Evolutionary conservation across 2,888 invertebrate species (phyloP).

Genomic region (Phymatocera aterrima): DNA sequence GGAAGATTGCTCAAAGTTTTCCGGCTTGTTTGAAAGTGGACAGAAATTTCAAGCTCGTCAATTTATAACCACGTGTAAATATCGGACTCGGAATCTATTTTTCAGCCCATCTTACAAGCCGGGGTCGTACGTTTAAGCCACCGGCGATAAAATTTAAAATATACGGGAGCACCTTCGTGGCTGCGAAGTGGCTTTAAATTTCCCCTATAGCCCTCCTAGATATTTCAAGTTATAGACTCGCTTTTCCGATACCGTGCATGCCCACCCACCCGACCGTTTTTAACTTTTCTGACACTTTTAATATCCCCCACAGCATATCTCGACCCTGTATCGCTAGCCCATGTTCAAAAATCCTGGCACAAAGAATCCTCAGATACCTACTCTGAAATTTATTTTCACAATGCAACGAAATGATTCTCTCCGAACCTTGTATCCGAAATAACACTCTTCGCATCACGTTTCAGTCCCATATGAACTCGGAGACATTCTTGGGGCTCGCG

Average conservation of each 20-base stretch:
- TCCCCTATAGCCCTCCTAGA: conserved; percentile 61
- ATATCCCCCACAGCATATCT: background rate
- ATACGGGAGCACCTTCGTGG: conserved; percentile 60
- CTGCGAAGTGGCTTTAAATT: conserved; percentile 65
- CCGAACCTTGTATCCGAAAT: too few species aligned
- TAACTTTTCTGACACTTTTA: conserved; percentile 49
- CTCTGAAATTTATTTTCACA: too few species aligned
- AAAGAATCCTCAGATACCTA: background rate
- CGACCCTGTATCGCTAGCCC: background rate
- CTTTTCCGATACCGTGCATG: conserved; percentile 49
- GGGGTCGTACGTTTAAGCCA: conserved; percentile 51
- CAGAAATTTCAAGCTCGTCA: background rate
- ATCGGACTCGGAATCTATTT: conserved; percentile 52
- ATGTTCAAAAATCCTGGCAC: conserved; percentile 20
- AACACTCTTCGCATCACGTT: too few species aligned
- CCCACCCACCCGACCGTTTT: conserved; percentile 54
- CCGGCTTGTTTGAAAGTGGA: background rate
- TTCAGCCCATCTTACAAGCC: conserved; percentile 48
- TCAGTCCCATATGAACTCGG: too few species aligned
- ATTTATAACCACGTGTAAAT: background rate
- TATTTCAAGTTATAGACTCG: conserved; percentile 64
- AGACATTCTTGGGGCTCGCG: too few species aligned
- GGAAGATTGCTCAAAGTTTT: background rate
- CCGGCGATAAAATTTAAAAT: conserved; percentile 64
- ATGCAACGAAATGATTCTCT: too few species aligned